Percentiles rank a stretch among this genome's conserved stretches.
Evolutionary conservation across 2,888 invertebrate species (phyloP).

Genomic region (Homarus gammarus): DNA sequence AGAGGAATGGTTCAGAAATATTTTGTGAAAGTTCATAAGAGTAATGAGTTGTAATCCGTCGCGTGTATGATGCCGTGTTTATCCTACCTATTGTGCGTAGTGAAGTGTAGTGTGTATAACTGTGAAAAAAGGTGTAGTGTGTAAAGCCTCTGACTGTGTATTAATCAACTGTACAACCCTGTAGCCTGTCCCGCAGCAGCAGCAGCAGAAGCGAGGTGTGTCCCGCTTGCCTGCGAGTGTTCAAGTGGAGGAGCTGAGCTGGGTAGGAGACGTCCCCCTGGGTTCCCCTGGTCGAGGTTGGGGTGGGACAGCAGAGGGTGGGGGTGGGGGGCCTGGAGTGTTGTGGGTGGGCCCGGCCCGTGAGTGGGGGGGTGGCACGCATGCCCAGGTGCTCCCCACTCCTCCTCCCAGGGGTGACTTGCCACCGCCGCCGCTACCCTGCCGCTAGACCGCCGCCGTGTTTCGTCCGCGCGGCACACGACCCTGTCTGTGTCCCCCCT

Average conservation of each 20-base stretch:
- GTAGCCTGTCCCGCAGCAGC: too few species aligned
- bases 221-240: not conserved
- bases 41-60: too few species aligned
- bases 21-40: too few species aligned
- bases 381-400: conserved; percentile 2
- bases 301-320: not conserved
- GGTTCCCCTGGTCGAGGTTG: not conserved
- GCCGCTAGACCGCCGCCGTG: not conserved
- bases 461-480: not conserved
- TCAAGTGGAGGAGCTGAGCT: not conserved
- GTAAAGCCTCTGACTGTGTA: too few species aligned
- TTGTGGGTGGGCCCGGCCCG: not conserved
- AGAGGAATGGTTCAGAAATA: too few species aligned
- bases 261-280: too few species aligned
- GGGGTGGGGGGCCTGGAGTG: not conserved
- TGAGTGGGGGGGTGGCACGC: conserved; percentile 10
- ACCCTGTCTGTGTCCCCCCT: not conserved
- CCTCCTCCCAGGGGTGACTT: conserved; percentile 1
- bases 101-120: too few species aligned
- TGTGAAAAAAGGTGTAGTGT: too few species aligned
- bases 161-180: too few species aligned
- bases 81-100: too few species aligned
- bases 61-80: too few species aligned
- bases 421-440: not conserved
- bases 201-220: not conserved